phyloP scores from a whole-genome alignment of 2,113 vertebrate species.

The Hiodon tergisus region DNA sequence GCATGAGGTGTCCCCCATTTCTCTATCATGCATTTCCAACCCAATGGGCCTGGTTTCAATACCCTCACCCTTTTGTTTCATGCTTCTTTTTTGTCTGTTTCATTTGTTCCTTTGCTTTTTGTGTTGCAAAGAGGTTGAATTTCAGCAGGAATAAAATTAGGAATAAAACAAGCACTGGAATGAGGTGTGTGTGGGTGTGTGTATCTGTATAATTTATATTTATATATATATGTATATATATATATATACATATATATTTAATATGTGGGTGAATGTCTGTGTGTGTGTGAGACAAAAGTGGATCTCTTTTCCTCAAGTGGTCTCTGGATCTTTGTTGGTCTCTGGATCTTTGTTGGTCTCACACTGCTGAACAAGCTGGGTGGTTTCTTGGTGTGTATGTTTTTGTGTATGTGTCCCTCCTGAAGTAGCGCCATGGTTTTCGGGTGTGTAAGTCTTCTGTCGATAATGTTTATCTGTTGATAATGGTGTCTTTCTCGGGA shows the following conservation, averaged over 20 bases:
- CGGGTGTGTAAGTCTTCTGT: neutral
- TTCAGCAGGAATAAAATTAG: slow-evolving; percentile 27
- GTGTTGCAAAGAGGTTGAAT: slow-evolving; percentile 50
- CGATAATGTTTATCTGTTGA: slow-evolving; percentile 25
- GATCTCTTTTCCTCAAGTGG: neutral
- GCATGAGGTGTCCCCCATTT: neutral
- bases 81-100: slow-evolving; percentile 27
- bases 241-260: slow-evolving; percentile 19
- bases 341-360: neutral
- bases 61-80: neutral
- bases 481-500: slow-evolving; percentile 38
- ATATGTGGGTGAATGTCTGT: neutral
- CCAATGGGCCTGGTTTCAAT: neutral
- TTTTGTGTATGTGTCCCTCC: neutral
- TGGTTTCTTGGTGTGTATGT: slow-evolving; percentile 32
- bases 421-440: slow-evolving; percentile 27
- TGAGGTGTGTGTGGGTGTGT: too few species aligned
- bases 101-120: slow-evolving; percentile 48
- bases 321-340: neutral
- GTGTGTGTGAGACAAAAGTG: too few species aligned
- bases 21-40: neutral
- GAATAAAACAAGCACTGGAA: too few species aligned
- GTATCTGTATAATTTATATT: neutral
- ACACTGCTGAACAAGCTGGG: too few species aligned
- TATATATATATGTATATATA: slow-evolving; percentile 16